Evolutionary conservation across 2,888 invertebrate species (phyloP).

Genomic region (Fissipunctia ypsillon): DNA sequence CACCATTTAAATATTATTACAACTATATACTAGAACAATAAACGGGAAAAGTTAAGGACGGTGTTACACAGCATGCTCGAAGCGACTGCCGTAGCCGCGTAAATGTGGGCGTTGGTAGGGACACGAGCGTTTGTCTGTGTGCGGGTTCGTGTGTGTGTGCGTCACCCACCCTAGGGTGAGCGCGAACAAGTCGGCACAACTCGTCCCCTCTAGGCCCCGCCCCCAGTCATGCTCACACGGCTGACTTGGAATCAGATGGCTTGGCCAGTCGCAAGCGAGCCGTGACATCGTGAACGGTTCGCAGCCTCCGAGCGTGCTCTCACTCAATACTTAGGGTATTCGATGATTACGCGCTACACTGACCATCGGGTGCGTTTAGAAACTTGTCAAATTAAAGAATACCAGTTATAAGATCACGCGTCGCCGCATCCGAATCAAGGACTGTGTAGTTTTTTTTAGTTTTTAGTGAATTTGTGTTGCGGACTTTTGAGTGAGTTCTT

Average conservation of each 20-base stretch:
- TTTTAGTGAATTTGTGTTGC: slow-evolving; percentile 78
- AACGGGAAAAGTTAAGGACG: slow-evolving; percentile 64
- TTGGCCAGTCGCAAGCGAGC: slow-evolving; percentile 90
- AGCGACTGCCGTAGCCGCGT: slow-evolving; percentile 66
- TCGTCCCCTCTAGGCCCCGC: slow-evolving; percentile 82
- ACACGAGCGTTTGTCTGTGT: slow-evolving; percentile 65
- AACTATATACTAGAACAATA: slow-evolving; percentile 55
- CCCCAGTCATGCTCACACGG: slow-evolving; percentile 89
- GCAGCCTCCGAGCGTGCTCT: slow-evolving; percentile 83
- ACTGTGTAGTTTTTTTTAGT: slow-evolving; percentile 82
- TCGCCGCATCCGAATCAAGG: slow-evolving; percentile 73
- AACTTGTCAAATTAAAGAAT: slow-evolving; percentile 88
- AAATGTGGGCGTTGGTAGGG: slow-evolving; percentile 63
- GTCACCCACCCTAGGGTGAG: slow-evolving; percentile 83
- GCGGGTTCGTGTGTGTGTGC: slow-evolving; percentile 77
- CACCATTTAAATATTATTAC: slow-evolving; percentile 47
- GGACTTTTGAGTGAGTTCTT: slow-evolving; percentile 70
- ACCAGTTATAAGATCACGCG: slow-evolving; percentile 78
- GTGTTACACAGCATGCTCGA: slow-evolving; percentile 65
- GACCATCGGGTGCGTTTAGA: slow-evolving; percentile 82
- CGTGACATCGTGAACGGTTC: slow-evolving; percentile 90
- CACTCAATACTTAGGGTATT: slow-evolving; percentile 85
- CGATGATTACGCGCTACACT: slow-evolving; percentile 89
- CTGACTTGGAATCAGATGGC: slow-evolving; percentile 90
- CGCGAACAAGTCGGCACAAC: slow-evolving; percentile 69